Base-by-base conservation (phyloP, 1,140 invertebrate genomes). In the Leptinotarsa defecta region DNA sequence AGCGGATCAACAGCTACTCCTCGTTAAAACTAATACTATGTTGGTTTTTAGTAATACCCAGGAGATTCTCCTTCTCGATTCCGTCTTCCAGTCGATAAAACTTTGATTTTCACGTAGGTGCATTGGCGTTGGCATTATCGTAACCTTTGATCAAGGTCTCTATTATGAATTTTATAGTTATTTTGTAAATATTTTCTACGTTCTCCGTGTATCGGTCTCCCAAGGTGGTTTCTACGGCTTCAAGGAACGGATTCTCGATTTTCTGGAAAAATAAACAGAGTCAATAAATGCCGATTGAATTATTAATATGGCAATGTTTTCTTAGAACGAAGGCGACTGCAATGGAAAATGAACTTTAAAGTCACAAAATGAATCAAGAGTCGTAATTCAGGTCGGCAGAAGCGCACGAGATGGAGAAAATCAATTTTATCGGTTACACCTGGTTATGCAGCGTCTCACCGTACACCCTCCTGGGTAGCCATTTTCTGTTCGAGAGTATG, bases 201-300 rank as follows among this genome's bases (percentile, higher is more conserved):
- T 96, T 97, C 68, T 95, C 94, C 13, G 95, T 96, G 86, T 95
- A 97, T 43, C 95, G 89, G 80, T 97, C 95, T 1, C 94, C 94
- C 20, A 96, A 87, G 0, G 95, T 96, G 64, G 91, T 90, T 80
- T 94, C 91, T 27, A 96, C 95, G 0, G 95, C 94, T 77, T 93
- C 90, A 81, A 97, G 87, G 87, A 97, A 97, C 8, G 95, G 95
- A 75, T 91, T 90, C 85, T 96, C 94, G 75, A 96, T 95, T 92
- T 93, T 94, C 95, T 97, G 91, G 4, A 91, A 92, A 91, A 91
- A 43, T 43, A 43, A 43, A 43, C 34, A 43, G 34, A 43, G 34
- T 43, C 34, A 43, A 43, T 43, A 43, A 11, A 43, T 11, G 34
- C 8, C 34, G 2, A 43, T 43, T 43, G 34, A 43, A 43, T 43